phyloP scores from a whole-genome alignment of 1,140 invertebrate genomes.

The Plodia interpunctella region DNA sequence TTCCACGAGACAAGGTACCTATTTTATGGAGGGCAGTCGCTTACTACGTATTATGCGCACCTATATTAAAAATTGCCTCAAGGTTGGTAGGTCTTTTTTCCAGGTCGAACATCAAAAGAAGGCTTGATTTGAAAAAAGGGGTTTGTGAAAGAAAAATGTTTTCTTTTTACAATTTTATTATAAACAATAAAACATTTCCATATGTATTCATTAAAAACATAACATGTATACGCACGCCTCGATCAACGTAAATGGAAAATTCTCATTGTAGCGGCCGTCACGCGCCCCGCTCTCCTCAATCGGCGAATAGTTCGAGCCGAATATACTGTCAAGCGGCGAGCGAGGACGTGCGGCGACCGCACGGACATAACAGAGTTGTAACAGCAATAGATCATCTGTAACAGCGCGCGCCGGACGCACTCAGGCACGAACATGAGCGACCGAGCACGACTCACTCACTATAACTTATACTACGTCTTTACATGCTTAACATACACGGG shows the following conservation, averaged over 20 bases:
- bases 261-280: not conserved
- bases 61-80: too few relatives aligned
- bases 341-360: not conserved
- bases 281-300: not conserved
- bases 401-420: not conserved
- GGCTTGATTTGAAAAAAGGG: too few relatives aligned
- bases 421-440: not conserved
- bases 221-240: slow-evolving; percentile 31
- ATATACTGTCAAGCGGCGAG: too few relatives aligned
- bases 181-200: slow-evolving; percentile 66
- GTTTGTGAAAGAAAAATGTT: not conserved
- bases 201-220: slow-evolving; percentile 57
- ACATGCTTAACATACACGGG: too few relatives aligned
- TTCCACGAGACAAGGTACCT: too few relatives aligned
- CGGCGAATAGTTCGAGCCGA: too few relatives aligned
- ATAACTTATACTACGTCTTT: too few relatives aligned
- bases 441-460: too few relatives aligned
- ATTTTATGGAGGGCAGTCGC: too few relatives aligned
- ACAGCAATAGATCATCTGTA: slow-evolving; percentile 11
- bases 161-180: slow-evolving; percentile 49
- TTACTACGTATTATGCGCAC: too few relatives aligned
- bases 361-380: slow-evolving; percentile 7
- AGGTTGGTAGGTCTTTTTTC: too few relatives aligned
- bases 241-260: slow-evolving; percentile 1
- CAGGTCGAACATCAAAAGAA: not conserved